Conservation (phyloP, 2,888 invertebrate species). For the Bruchidius siliquastri region DNA sequence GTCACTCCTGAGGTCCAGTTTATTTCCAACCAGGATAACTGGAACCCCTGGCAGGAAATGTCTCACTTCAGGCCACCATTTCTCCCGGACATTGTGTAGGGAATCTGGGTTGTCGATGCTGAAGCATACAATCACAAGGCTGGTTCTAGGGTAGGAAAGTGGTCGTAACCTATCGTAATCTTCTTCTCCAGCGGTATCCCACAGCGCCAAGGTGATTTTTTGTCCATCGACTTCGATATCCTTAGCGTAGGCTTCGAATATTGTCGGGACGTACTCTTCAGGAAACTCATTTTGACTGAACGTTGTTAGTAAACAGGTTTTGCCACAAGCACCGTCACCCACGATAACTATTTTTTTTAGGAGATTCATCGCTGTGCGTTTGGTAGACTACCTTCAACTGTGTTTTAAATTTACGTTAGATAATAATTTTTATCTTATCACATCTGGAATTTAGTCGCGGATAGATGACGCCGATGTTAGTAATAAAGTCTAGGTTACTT, state of each 20-base stretch:
- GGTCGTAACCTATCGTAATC: constrained; percentile 56
- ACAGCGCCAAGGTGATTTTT: constrained; percentile 44
- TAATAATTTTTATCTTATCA: constrained; percentile 6
- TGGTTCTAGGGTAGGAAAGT: constrained; percentile 57
- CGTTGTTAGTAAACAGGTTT: constrained; percentile 59
- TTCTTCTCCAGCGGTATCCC: constrained; percentile 56
- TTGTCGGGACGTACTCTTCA: constrained; percentile 55
- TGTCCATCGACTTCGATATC: constrained; percentile 54
- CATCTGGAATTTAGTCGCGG: neutral
- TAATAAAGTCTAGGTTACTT: neutral
- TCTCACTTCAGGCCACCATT: constrained; percentile 59
- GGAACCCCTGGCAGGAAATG: constrained; percentile 61
- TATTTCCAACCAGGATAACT: constrained; percentile 60
- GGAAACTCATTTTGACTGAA: constrained; percentile 60
- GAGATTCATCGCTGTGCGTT: constrained; percentile 7
- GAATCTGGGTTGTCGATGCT: constrained; percentile 59
- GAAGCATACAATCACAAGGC: constrained; percentile 61
- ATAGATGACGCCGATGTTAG: neutral
- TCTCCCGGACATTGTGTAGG: constrained; percentile 58
- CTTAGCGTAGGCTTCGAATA: constrained; percentile 30
- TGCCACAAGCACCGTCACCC: constrained; percentile 62
- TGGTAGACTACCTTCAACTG: neutral
- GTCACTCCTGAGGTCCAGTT: constrained; percentile 51
- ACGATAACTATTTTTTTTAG: constrained; percentile 47
- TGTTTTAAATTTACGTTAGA: constrained; percentile 9